Evolutionary conservation across 2,888 invertebrate genomes (phyloP).

Genomic region (Drosophila fungiperda): DNA sequence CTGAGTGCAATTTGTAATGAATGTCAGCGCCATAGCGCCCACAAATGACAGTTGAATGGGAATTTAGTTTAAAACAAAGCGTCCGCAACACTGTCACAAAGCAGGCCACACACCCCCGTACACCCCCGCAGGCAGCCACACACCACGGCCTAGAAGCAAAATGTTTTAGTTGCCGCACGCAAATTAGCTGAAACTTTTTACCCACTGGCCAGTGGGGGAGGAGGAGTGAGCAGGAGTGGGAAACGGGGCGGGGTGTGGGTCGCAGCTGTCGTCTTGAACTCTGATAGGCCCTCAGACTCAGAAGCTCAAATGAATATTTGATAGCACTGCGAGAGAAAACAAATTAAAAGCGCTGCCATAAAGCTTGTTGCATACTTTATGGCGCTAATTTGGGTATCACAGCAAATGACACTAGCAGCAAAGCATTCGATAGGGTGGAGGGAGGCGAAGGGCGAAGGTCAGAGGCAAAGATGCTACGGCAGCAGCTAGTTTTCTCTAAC

Average conservation of each 20-base stretch:
- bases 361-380: constrained; percentile 80
- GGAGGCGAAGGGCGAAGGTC: neutral
- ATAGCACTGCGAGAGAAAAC: constrained; percentile 62
- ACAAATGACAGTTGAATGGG: constrained; percentile 76
- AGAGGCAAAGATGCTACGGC: constrained; percentile 3
- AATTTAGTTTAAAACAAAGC: constrained; percentile 70
- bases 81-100: constrained; percentile 37
- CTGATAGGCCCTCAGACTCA: constrained; percentile 45
- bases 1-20: constrained; percentile 37
- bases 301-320: constrained; percentile 74
- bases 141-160: constrained; percentile 53
- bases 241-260: neutral
- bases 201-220: constrained; percentile 26
- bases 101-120: constrained; percentile 16
- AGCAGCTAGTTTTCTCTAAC: constrained; percentile 38
- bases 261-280: constrained; percentile 58
- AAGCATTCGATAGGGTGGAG: neutral
- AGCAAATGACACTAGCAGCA: constrained; percentile 41
- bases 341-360: constrained; percentile 71
- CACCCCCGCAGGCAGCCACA: neutral
- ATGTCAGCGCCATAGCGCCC: constrained; percentile 53
- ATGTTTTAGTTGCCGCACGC: constrained; percentile 70
- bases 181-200: constrained; percentile 75
- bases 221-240: neutral
- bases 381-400: constrained; percentile 71